Percentiles rank a stretch among this genome's conserved stretches.
phyloP scores from a whole-genome alignment of 2,888 invertebrate species.

The Hypolimnas misippus region DNA sequence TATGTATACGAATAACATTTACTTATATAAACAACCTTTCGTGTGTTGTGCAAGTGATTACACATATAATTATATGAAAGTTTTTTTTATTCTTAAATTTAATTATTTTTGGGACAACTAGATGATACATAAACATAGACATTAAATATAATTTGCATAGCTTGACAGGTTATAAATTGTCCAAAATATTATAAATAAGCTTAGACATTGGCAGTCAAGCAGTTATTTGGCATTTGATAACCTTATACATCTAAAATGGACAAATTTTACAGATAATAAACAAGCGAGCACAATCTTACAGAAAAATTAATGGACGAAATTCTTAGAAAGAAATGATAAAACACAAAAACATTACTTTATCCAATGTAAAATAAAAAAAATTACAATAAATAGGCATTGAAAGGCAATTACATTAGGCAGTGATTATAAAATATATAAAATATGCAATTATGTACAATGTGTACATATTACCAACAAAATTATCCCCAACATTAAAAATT shows the following conservation, averaged over 20 bases:
- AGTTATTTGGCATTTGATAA: not conserved
- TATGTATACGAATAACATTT: not conserved
- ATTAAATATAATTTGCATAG: not conserved
- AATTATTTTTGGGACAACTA: not conserved
- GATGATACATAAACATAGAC: not conserved
- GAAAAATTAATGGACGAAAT: not conserved
- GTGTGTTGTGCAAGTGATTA: not conserved
- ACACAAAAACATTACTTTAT: conserved; percentile 2
- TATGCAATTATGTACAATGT: conserved; percentile 4
- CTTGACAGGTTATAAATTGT: too few relatives aligned
- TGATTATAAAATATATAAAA: conserved; percentile 8
- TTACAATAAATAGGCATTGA: conserved; percentile 21
- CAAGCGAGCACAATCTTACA: not conserved
- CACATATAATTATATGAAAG: not conserved
- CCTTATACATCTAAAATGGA: not conserved
- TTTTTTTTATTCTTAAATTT: too few relatives aligned
- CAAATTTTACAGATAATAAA: too few relatives aligned
- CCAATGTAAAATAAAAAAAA: conserved; percentile 7
- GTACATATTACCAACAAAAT: conserved; percentile 3
- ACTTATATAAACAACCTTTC: not conserved
- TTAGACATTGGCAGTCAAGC: too few relatives aligned
- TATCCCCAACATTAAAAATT: not conserved
- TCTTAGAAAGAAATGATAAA: not conserved
- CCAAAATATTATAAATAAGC: not conserved
- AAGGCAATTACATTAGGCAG: conserved; percentile 12